Conservation (phyloP, 2,888 invertebrate species). For the Apodemia duryi region DNA sequence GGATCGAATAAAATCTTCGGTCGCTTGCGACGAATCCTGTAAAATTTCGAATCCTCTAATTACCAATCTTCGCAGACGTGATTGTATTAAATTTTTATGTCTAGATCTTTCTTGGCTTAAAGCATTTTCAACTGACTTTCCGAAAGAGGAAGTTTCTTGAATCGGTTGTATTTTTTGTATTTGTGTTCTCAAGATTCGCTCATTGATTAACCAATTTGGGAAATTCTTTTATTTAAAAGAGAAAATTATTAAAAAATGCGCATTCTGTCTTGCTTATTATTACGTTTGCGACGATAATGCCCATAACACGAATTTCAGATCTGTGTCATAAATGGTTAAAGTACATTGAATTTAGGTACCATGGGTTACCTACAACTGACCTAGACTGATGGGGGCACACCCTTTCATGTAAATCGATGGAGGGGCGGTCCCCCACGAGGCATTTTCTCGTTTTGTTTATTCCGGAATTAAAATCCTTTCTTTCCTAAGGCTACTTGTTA, state of each 20-base stretch:
- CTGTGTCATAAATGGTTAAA: background rate
- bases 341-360: background rate
- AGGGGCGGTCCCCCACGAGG: conserved; percentile 39
- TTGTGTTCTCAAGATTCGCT: too few species aligned
- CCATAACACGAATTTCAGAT: too few species aligned
- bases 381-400: conserved; percentile 28
- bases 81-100: conserved; percentile 13
- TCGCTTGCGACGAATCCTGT: background rate
- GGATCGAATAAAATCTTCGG: background rate
- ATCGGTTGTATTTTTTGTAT: too few species aligned
- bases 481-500: conserved; percentile 23
- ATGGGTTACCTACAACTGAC: conserved; percentile 19
- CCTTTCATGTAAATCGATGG: conserved; percentile 53
- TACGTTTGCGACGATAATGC: too few species aligned
- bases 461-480: conserved; percentile 50
- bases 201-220: too few species aligned
- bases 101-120: too few species aligned
- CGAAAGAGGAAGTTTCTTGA: too few species aligned
- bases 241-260: too few species aligned
- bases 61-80: background rate
- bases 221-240: too few species aligned
- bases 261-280: too few species aligned
- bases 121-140: too few species aligned
- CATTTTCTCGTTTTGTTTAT: conserved; percentile 51
- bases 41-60: background rate